Evolutionary conservation across 2,888 invertebrate species (phyloP).

Genomic region (Tachina lurida): DNA sequence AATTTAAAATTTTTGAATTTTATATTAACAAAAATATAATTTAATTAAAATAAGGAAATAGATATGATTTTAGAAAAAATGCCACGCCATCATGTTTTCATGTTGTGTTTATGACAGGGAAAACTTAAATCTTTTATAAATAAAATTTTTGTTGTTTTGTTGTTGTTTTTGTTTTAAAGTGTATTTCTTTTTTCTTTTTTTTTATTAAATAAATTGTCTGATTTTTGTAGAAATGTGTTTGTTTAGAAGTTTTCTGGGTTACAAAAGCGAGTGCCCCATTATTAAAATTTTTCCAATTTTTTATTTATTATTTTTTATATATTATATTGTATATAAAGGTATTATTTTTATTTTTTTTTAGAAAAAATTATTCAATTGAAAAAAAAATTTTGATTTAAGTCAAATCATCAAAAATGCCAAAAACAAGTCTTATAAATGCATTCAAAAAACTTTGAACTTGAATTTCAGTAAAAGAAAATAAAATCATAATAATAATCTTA

Average conservation of each 20-base stretch:
- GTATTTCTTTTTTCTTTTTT: not conserved
- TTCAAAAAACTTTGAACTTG: conserved; percentile 72
- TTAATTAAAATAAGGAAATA: too few relatives aligned
- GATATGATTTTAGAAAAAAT: too few relatives aligned
- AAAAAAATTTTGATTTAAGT: conserved; percentile 55
- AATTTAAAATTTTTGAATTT: too few relatives aligned
- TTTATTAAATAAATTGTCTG: conserved; percentile 1
- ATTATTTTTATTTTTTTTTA: conserved; percentile 41
- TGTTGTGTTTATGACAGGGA: not conserved
- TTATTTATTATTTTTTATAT: conserved; percentile 11
- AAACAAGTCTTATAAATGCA: conserved; percentile 70
- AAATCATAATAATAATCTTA: conserved; percentile 60
- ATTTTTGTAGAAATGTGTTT: conserved; percentile 8
- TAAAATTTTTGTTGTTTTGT: conserved; percentile 43
- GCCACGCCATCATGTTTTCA: too few relatives aligned
- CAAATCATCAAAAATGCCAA: conserved; percentile 71
- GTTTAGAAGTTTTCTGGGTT: conserved; percentile 42
- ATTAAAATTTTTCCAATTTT: conserved; percentile 21
- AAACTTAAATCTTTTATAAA: not conserved
- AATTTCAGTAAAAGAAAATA: conserved; percentile 62
- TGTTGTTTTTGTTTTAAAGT: conserved; percentile 32
- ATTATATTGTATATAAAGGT: conserved; percentile 5
- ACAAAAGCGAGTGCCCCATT: conserved; percentile 66
- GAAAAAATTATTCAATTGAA: conserved; percentile 61
- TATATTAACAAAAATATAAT: too few relatives aligned